Evolutionary conservation across 1,140 invertebrate genomes (phyloP), one percentile per base, ranked within the genome.

Genomic region (Phymorhynchus buccinoides): DNA sequence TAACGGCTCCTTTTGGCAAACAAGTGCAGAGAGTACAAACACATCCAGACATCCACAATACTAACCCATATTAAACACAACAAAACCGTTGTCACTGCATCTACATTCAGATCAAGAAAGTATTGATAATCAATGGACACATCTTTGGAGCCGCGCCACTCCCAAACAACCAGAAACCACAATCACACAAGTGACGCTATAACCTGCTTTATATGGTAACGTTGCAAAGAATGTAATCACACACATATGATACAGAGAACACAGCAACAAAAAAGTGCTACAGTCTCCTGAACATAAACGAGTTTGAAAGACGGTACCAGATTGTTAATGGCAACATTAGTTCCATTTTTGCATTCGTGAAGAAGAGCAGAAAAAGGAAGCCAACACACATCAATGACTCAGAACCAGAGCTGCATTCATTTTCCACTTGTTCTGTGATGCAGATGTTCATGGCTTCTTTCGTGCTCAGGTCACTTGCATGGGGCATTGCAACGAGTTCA

Each of bases 11-110:
- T 83, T 83, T 83, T 83, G 81, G 81, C 81, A 73, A 71, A 83
- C 30, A 83, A 71, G 62, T 83, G 81, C 62, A 83, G 81, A 66
- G 81, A 83, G 81, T 83, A 83, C 81, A 71, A 16, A 44, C 77
- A 80, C 12, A 52, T 62, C 48, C n/a, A 22, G 4, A 22, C 56
- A 62, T 27, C 56, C 56, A 62, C 7, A 62, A 16, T 22, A 62
- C 22, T 18, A 52, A 14, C 12, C 12, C 22, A 62, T 27, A 27
- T 62, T 4, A 14, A 4, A 27, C 22, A 22, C 4, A 27, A 62
- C 3, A 62, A 12, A 62, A 3, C 56, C 14, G 12, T 22, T 27
- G 18, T 18, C 56, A 62, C 22, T 18, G 7, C 7, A 48, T 18
- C 44, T 18, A 48, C 6, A 48, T 6, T 9, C 6, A 48, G 7